Base-by-base conservation (phyloP, 2,113 vertebrate genomes). In the Aptenodytes forsteri region DNA sequence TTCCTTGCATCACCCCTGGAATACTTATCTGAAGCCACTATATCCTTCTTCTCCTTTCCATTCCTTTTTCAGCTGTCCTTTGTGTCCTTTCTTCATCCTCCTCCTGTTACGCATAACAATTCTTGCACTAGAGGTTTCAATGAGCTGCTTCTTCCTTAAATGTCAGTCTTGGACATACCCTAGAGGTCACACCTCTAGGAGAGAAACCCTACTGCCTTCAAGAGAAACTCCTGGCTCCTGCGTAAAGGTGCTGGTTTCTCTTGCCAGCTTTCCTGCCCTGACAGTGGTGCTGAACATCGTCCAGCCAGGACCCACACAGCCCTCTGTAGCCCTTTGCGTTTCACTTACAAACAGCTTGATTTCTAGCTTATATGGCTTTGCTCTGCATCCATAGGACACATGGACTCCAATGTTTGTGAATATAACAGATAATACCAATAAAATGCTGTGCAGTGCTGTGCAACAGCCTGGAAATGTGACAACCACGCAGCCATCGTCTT, bases 401-500 rank as follows among this genome's bases (percentile, higher is more conserved):
- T 40, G 30, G 64, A 47, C 21, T 36, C 49, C 42, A 40, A 1
- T 32, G 13, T 82, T 30, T 82, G 14, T 2, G 1, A 73, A n/a
- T 69, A 23, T 40, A 77, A 65, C 3, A 54, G 59, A 70, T 52
- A 46, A 52, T 29, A 70, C 1, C 16, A 73, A 36, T 29, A 52
- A 80, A 80, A 58, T 13, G 13, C 34, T 25, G 15, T 70, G 36
- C 42, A 36, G 13, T 69, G 46, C 13, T 75, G 32, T 65, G 21
- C 25, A 26, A 69, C 4, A 10, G 6, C 22, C 36, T 54, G 38
- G 44, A 64, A 38, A 70, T 38, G 49, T 40, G 26, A n/a, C 38
- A 58, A 27, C 34, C 7, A 14, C 34, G 32, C 9, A 18, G 2
- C 5, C 34, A 40, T 15, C 0, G 0, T 17, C 25, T 40, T 49